Conservation (phyloP, 1,140 invertebrate genomes). For the Idris sp. region DNA sequence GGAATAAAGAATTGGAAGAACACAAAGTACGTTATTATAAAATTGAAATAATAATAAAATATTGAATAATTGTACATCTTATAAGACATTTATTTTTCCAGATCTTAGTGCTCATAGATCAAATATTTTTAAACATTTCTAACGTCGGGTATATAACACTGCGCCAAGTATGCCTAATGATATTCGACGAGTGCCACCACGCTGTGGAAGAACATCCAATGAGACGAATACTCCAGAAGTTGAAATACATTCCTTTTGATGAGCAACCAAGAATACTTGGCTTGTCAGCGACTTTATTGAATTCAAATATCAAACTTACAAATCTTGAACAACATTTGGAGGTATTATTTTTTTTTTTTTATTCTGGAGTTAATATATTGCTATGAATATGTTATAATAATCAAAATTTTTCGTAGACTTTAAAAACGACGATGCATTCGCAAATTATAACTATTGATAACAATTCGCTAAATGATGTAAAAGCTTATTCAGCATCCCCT, state of each 20-base stretch:
- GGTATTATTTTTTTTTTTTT: slow-evolving; percentile 40
- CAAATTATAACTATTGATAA: slow-evolving; percentile 85
- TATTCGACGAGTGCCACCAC: slow-evolving; percentile 96
- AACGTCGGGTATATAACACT: slow-evolving; percentile 81
- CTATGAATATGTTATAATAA: neutral
- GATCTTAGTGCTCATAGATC: slow-evolving; percentile 91
- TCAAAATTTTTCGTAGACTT: slow-evolving; percentile 63
- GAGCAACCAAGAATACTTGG: slow-evolving; percentile 86
- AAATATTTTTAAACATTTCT: slow-evolving; percentile 89
- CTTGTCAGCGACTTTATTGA: slow-evolving; percentile 90
- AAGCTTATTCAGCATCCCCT: slow-evolving; percentile 83
- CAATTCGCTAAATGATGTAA: slow-evolving; percentile 80
- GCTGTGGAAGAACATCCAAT: slow-evolving; percentile 88
- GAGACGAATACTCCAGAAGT: slow-evolving; percentile 83
- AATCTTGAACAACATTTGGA: slow-evolving; percentile 76
- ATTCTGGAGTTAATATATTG: slow-evolving; percentile 64
- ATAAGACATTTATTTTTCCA: too few species aligned
- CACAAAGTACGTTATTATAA: slow-evolving; percentile 14
- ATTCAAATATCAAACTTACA: slow-evolving; percentile 82
- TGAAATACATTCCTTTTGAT: slow-evolving; percentile 72
- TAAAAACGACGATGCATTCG: slow-evolving; percentile 87
- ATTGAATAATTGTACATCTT: too few species aligned
- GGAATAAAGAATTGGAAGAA: slow-evolving; percentile 81
- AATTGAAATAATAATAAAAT: slow-evolving; percentile 2
- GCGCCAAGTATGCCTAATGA: slow-evolving; percentile 85